A percentile compares a stretch with the other conserved stretches of the same genome.
Evolutionary conservation across 2,797 vertebrate species (phyloP).

Genomic region (Channa striata): DNA sequence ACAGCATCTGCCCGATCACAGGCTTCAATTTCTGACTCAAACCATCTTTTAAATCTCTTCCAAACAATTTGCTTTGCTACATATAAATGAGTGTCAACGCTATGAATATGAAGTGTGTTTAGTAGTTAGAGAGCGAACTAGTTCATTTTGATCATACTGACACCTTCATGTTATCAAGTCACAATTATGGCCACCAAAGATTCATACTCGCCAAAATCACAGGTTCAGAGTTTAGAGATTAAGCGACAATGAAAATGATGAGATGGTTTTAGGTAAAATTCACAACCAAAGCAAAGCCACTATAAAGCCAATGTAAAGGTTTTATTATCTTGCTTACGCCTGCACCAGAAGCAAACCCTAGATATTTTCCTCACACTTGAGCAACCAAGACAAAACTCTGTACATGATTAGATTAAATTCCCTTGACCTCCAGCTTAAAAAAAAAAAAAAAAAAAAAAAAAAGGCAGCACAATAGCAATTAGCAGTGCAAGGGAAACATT

Average conservation of each 20-base stretch:
- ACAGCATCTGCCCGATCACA: too few species aligned
- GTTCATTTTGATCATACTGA: conserved; percentile 24
- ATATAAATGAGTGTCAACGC: too few species aligned
- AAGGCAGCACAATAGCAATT: conserved; percentile 24
- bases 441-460: conserved; percentile 24
- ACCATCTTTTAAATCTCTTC: too few species aligned
- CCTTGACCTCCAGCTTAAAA: conserved; percentile 28
- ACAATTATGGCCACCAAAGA: conserved; percentile 43
- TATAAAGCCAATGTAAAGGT: conserved; percentile 65
- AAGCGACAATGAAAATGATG: conserved; percentile 52
- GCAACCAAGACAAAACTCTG: conserved; percentile 11
- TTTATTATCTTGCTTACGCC: conserved; percentile 47
- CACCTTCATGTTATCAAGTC: conserved; percentile 14
- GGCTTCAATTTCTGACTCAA: too few species aligned
- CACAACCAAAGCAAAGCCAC: conserved; percentile 80
- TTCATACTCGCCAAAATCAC: conserved; percentile 43
- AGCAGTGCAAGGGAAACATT: conserved; percentile 27
- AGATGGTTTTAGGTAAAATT: conserved; percentile 59
- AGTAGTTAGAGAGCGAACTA: too few species aligned
- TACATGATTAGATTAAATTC: conserved; percentile 29
- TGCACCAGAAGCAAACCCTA: conserved; percentile 65
- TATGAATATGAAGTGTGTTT: too few species aligned
- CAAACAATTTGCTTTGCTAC: too few species aligned
- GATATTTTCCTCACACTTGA: conserved; percentile 44
- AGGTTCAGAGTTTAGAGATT: conserved; percentile 23